Evolutionary conservation across 2,113 vertebrate species (phyloP).

Genomic region (Varanus salvator): DNA sequence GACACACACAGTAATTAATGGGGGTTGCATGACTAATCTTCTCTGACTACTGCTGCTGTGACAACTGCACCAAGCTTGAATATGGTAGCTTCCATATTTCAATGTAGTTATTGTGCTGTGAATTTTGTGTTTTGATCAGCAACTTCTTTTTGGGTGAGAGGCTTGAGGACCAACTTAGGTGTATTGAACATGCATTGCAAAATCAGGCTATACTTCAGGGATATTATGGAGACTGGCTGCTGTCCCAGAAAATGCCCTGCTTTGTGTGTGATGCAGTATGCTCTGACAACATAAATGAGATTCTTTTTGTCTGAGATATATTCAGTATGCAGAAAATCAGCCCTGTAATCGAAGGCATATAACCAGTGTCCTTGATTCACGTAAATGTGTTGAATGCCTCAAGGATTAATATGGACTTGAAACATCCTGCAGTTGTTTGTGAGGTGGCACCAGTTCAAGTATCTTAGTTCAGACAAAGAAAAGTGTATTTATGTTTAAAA

Average conservation of each 20-base stretch:
- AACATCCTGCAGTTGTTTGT: constrained; percentile 66
- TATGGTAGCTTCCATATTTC: constrained; percentile 39
- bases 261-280: constrained; percentile 62
- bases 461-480: constrained; percentile 49
- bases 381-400: constrained; percentile 67
- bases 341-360: constrained; percentile 66
- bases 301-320: constrained; percentile 65
- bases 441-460: constrained; percentile 58
- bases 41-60: not conserved
- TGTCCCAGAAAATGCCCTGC: constrained; percentile 52
- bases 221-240: constrained; percentile 40
- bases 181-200: constrained; percentile 23
- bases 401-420: constrained; percentile 64
- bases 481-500: constrained; percentile 47
- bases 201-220: constrained; percentile 22
- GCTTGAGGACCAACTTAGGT: not conserved
- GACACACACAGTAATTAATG: constrained; percentile 36
- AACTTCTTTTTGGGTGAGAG: constrained; percentile 33
- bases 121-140: not conserved
- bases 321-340: constrained; percentile 69
- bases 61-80: constrained; percentile 36
- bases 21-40: constrained; percentile 20
- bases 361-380: constrained; percentile 68
- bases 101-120: constrained; percentile 1
- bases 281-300: constrained; percentile 56